phyloP scores from a whole-genome alignment of 2,888 invertebrate species.

The Apeira syringaria region DNA sequence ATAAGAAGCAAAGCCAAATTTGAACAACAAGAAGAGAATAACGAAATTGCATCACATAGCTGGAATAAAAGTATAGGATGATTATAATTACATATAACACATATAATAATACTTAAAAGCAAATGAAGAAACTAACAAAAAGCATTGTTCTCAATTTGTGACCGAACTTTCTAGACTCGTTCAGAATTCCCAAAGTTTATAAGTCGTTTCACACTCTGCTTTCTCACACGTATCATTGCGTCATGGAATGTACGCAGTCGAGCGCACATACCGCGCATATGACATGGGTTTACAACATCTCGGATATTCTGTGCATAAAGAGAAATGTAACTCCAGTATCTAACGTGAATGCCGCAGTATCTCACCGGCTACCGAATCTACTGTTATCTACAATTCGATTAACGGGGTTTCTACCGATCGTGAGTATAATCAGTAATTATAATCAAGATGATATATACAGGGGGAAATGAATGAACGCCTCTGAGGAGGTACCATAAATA shows the following conservation, averaged over 20 bases:
- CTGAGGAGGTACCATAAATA: too few relatives aligned
- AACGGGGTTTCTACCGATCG: too few relatives aligned
- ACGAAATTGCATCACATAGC: too few relatives aligned
- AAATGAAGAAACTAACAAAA: too few relatives aligned
- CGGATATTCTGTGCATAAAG: not conserved
- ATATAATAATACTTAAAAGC: too few relatives aligned
- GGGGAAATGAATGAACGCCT: too few relatives aligned
- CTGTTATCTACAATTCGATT: not conserved
- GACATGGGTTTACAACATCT: not conserved
- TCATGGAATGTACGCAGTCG: slow-evolving; percentile 29
- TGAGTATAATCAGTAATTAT: too few relatives aligned
- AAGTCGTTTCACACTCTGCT: slow-evolving; percentile 28
- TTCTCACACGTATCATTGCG: slow-evolving; percentile 33
- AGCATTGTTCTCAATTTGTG: not conserved
- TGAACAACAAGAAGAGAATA: too few relatives aligned
- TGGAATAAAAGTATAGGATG: too few relatives aligned
- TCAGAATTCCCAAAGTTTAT: slow-evolving; percentile 15
- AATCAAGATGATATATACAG: too few relatives aligned
- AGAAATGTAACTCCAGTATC: not conserved
- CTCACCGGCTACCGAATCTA: not conserved
- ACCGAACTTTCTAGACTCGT: slow-evolving; percentile 10
- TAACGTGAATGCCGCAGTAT: not conserved
- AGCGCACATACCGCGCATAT: slow-evolving; percentile 19
- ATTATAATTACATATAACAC: too few relatives aligned
- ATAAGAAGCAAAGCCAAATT: too few relatives aligned